Percentiles rank a stretch among this genome's conserved stretches.
Evolutionary conservation across 2,888 invertebrate species (phyloP).

Genomic region (Autographa pulchrina): DNA sequence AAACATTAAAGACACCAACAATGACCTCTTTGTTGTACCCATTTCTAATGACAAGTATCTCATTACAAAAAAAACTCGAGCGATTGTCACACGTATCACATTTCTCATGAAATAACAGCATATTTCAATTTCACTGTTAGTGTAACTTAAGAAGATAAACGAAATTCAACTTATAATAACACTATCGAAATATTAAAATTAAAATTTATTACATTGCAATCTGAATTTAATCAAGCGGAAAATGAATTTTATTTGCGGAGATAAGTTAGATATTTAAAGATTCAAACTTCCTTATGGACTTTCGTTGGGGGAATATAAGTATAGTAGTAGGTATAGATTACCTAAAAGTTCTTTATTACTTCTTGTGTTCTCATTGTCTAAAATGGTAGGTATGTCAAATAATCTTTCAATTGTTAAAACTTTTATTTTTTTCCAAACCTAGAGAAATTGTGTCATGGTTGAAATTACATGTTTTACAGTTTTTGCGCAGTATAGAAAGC

Average conservation of each 20-base stretch:
- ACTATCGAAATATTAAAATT: background rate
- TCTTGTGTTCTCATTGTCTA: too few species aligned
- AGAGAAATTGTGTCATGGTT: too few species aligned
- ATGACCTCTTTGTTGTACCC: background rate
- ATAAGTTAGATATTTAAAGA: background rate
- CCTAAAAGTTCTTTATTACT: too few species aligned
- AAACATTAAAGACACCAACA: background rate
- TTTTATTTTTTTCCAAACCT: too few species aligned
- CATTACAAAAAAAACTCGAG: background rate
- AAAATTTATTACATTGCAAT: background rate
- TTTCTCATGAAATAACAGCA: background rate
- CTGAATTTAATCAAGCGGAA: background rate
- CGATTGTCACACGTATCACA: background rate
- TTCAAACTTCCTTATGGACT: background rate
- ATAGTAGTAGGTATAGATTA: too few species aligned
- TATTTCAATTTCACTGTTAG: background rate
- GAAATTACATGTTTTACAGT: too few species aligned
- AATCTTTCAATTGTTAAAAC: too few species aligned
- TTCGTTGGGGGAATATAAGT: too few species aligned
- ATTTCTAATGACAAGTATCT: background rate
- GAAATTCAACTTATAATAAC: background rate
- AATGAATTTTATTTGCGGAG: background rate
- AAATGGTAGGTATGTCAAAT: too few species aligned
- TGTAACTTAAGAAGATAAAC: background rate
- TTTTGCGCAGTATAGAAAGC: too few species aligned